These are phyloP conservation scores for Carlito syrichta DNA, from an alignment of 2,113 vertebrate genomes.

Conservation along the genomic window DNA sequence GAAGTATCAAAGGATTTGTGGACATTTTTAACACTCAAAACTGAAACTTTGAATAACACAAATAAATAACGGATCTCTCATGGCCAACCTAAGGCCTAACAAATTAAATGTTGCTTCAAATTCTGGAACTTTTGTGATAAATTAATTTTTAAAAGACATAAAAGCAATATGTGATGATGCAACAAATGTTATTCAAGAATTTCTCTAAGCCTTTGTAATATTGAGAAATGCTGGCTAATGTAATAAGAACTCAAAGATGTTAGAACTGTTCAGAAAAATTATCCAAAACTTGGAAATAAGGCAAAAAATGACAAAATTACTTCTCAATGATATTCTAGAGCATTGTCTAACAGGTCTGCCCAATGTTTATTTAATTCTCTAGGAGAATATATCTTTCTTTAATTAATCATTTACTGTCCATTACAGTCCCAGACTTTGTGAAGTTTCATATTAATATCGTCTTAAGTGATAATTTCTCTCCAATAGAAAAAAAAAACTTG, in stretches of 20 bases:
- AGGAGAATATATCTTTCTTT: background rate
- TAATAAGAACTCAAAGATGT: background rate
- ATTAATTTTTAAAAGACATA: background rate
- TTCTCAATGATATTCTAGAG: background rate
- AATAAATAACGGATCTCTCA: background rate
- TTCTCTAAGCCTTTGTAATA: background rate
- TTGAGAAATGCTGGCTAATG: background rate
- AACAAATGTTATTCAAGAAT: background rate
- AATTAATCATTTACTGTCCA: background rate
- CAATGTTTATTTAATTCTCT: background rate
- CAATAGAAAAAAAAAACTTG: background rate
- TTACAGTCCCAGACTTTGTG: background rate
- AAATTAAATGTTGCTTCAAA: background rate
- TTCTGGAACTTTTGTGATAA: background rate
- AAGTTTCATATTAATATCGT: background rate
- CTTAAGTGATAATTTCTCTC: background rate
- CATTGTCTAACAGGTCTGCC: background rate
- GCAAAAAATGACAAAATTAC: background rate
- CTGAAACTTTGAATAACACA: background rate
- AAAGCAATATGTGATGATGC: background rate
- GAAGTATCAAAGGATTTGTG: background rate
- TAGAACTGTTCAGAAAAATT: background rate
- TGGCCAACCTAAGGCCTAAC: background rate
- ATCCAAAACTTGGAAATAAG: background rate
- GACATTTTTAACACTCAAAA: background rate